Evolutionary conservation across 2,888 invertebrate species (phyloP), one percentile per base, ranked within the genome.

Genomic region (Melolontha melolontha): DNA sequence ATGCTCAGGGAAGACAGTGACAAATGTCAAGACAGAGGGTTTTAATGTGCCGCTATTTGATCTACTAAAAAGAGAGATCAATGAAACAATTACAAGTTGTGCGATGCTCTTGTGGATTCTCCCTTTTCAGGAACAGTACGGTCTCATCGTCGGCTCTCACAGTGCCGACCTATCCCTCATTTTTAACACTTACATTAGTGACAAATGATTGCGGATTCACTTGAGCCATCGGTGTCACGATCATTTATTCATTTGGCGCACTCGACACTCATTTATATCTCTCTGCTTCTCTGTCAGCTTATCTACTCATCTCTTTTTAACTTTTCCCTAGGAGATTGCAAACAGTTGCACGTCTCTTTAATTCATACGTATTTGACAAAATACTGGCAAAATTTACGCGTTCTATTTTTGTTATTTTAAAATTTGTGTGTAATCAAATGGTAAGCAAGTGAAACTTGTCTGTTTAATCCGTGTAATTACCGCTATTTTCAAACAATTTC

Each of bases 111-210:
- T 70, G 72, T 72, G 70, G 72, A 73, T 73, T 72, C 73, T 85
- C 83, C 75, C 75, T 73, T 81, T 84, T 83, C 82, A 82, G 81
- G 79, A 80, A 79, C 83, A 83, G 84, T 85, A 85, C 82, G 85
- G 85, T 80, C 83, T 83, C 78, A 77, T 75, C 52, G 41, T 47
- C 51, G 66, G 52, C 47, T 67, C 16, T 59, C 54, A 50, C 65
- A 66, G 65, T 55, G 34, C 78, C 71, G 76, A 67, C 70, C 84
- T 75, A 75, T 75, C 78, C 74, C 78, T 77, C 78, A 79, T 79
- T 80, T 80, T 79, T 80, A 79, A 79, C 84, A 85, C 83, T 84
- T 82, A 85, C 86, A 79, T 78, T 80, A 79, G 75, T 81, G 82
- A 82, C 81, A 81, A 81, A 81, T 80, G 79, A 79, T 74, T 67